Evolutionary conservation across 2,797 vertebrate genomes (phyloP), one percentile per base, ranked within the genome.

Genomic region (Psittacula derbiana): DNA sequence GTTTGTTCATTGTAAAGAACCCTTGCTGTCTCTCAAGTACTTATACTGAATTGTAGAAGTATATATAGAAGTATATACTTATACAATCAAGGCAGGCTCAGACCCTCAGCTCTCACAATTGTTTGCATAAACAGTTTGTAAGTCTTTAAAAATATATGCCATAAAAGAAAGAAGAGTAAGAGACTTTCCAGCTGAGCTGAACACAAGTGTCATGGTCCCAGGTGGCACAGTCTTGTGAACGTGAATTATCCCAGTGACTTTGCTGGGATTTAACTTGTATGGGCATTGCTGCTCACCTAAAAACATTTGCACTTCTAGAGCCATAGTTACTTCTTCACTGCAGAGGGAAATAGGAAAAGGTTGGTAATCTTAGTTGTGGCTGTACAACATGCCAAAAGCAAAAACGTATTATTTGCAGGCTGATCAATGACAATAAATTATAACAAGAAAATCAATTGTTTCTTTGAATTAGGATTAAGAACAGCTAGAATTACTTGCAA

Each of bases 391-490:
- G 36, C 80, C 73, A 76, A 90, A 86, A 94, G 71, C 36, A 91
- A 88, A 91, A 92, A 52, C 14, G 20, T 43, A 38, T 88, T 92
- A 55, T 75, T 93, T 4, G 2, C 79, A 69, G 46, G 40, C 66
- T 94, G 86, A 87, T 93, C 83, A 43, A 87, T 91, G 88, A 80
- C 89, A 87, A 95, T 94, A 91, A 95, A 95, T 96, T 85, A 81
- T 79, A 86, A 93, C 46, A 86, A 86, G 70, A 91, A 88, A 86
- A 94, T 86, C 70, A 84, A 90, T 91, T 70, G 23, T 74, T 93
- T 94, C 61, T 88, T 95, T 92, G 80, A 84, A 50, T 91, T 60
- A 70, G 58, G 64, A 88, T 92, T 81, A 91, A 71, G 30, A 84
- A 49, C 71, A 76, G 46, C 33, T 64, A 57, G 25, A 82, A 53